Evolutionary conservation across 1,140 invertebrate species (phyloP), one percentile per base, ranked within the genome.

Genomic region (Pseudomyrmex sp.): DNA sequence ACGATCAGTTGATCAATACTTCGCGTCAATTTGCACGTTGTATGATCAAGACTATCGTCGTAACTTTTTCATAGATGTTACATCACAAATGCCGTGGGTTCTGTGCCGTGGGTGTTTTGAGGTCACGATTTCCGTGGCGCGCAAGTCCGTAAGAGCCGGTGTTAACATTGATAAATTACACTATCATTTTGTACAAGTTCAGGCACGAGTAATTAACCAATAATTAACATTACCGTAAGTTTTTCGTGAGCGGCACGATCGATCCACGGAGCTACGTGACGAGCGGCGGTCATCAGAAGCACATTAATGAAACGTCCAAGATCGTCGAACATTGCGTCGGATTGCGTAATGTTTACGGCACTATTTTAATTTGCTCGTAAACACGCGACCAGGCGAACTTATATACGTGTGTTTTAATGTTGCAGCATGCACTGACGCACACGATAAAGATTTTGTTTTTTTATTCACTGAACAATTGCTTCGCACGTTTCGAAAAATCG

Each of bases 101-200:
- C 35, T 52, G 18, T 79, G 52, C 63, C 15, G 15, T 35, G 5
- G 35, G 2, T 18, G 20, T 48, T 79, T 79, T 58, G 35, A 69
- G 52, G 35, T 79, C 75, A 79, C 9, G 52, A 44, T 23, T 69
- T 12, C 8, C 10, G 5, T 46, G 12, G 15, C 5, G 10, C 35
- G 35, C 9, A 26, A 44, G 26, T 52, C 1, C 3, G 23, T 18
- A 44, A 15, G n/a, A 15, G 15, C 9, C 23, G 12, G 9, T 12
- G 12, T 68, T 58, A 66, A 77, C 50, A 46, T 56, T 77, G 74
- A 77, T 44, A 68, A 46, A 59, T 79, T 70, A 69, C 50, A 26
- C 12, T 9, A 12, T 58, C 13, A n/a, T 61, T 58, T 58, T 13
- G 4, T 23, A 66, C 15, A 20, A 50, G 35, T 69, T 69, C 5